These are phyloP conservation scores for Hemichromis elongatus DNA, from an alignment of 2,113 vertebrate genomes.

Conservation along the genomic window DNA sequence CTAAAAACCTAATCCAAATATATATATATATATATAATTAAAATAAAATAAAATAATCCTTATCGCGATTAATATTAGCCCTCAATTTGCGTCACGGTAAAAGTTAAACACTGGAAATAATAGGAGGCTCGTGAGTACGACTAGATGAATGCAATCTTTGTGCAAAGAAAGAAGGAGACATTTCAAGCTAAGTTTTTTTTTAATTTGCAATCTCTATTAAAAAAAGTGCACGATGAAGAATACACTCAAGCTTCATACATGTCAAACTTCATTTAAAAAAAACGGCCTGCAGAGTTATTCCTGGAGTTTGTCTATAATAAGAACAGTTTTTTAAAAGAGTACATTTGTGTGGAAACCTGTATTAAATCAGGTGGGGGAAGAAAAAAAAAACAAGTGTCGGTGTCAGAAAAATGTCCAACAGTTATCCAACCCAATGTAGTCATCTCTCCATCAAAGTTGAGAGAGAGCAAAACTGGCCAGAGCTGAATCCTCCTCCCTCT, in stretches of 20 bases:
- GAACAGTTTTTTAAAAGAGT: not conserved
- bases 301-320: conserved; percentile 40
- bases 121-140: not conserved
- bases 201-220: not conserved
- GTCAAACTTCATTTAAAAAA: conserved; percentile 29
- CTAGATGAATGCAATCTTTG: not conserved
- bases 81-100: not conserved
- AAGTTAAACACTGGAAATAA: not conserved
- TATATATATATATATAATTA: not conserved
- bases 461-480: conserved; percentile 59
- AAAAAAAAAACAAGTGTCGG: conserved; percentile 44
- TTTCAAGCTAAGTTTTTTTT: not conserved
- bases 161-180: not conserved
- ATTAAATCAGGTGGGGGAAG: conserved; percentile 16
- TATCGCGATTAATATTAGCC: not conserved
- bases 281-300: conserved; percentile 32
- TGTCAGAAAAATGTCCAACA: conserved; percentile 43
- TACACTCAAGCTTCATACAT: conserved; percentile 4
- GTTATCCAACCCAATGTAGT: conserved; percentile 36
- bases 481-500: conserved; percentile 63
- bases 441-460: conserved; percentile 58
- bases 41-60: not conserved
- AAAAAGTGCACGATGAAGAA: not conserved
- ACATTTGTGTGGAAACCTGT: conserved; percentile 21
- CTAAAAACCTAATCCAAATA: not conserved